Base-by-base conservation (phyloP, 2,888 invertebrate species). In the Andrena hattorfiana region DNA sequence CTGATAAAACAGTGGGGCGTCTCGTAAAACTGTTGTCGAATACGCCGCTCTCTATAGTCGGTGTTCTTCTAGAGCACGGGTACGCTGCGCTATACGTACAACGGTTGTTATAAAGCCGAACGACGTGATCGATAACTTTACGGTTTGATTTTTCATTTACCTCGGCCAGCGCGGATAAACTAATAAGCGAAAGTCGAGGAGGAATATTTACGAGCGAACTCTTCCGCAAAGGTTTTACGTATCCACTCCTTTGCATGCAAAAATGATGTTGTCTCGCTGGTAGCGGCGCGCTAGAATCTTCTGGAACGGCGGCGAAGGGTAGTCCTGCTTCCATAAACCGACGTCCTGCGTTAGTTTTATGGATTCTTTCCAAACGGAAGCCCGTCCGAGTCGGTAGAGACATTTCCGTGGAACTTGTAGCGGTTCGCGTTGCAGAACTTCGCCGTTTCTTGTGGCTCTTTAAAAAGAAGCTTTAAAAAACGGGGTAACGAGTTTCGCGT, bases 1-100 rank as follows among this genome's bases (percentile, higher is more conserved):
- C 84, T 89, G 92, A 92, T 93, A 92, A 93, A 90, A 92, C 87
- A 77, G 60, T 26, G 28, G 72, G 35, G 13, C 48, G 35, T 23
- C 59, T 76, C 81, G 81, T 83, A 83, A 83, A 81, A 80, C 60
- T 32, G 64, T 79, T 75, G 64, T 69, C 20, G 74, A 66, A 77
- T 62, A 20, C 63, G 79, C 69, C 51, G 48, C 26, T 66, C 13
- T 76, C 49, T 26, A 2, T 35, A 51, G 32, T 59, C 10, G 4
- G 28, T n/a, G 49, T 20, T 68, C 26, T 13, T 28, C 23, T 60
- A 16, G 62, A 28, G 28, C 23, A 20, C 54, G 54, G 42, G 20
- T 2, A 49, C 56, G 20, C 26, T n/a, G 16, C 48, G 23, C n/a
- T 64, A 2, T 54, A 49, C 59, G 8, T 54, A 49, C 59, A 64